Evolutionary conservation across 2,888 invertebrate species (phyloP), one percentile per base, ranked within the genome.

Genomic region (Dolomedes plantarius): DNA sequence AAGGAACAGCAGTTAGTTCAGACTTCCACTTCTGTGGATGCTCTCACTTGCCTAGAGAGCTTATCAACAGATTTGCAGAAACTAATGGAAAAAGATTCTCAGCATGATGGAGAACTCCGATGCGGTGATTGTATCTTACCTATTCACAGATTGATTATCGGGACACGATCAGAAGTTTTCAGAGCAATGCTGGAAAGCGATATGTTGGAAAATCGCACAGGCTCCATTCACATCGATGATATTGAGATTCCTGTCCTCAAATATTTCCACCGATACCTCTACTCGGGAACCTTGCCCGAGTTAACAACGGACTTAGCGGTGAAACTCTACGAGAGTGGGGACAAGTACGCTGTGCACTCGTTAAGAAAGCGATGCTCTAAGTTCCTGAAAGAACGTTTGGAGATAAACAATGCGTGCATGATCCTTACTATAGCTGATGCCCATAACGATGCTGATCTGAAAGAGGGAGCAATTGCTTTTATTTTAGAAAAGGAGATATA

Each of bases 221-320:
- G 46, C 9, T 67, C n/a, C 29, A 67, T 75, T 1, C 46, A 75
- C 19, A 67, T 75, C 29, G 31, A n/a, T 6, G 75, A 75, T 46
- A 64, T 67, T 19, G 41, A 41, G 28, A 9, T 2, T 7, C 39
- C 23, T 5, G 67, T 67, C 19, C 16, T 75, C 11, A 11, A 29
- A 3, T 13, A 29, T 1, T 19, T 75, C 65, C 29, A 75, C 16
- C 29, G 28, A 23, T 75, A 41, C 31, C 28, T 75, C 28, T 75
- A 75, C 29, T 41, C 75, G 16, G 75, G 29, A 6, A n/a, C 5
- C 2, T 9, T 75, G 1, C 28, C 41, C 7, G 67, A 46, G 11
- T 11, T 75, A 6, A 2, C 13, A n/a, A 65, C 27, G 13, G 67
- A 75, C 0, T 39, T n/a, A 5, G 67, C 31, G 0, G 16, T 27